A percentile compares a stretch with the other conserved stretches of the same genome.
Conservation (phyloP, 1,140 invertebrate genomes). For the Drosophila murphyi region DNA sequence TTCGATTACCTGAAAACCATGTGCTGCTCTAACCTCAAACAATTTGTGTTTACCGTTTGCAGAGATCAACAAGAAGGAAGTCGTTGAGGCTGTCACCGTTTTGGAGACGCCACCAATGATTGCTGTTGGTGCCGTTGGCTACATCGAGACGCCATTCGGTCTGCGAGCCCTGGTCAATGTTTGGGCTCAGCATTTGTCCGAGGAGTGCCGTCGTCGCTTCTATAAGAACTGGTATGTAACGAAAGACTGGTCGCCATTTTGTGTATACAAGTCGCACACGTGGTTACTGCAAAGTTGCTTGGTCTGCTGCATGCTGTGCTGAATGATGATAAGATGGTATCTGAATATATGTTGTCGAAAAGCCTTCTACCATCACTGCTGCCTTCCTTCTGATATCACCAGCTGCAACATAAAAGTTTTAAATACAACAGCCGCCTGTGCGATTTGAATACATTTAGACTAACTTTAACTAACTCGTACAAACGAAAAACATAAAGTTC, state of each 20-base stretch:
- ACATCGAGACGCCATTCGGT: constrained; percentile 99
- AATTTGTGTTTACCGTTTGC: constrained; percentile 46
- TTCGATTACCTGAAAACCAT: background rate
- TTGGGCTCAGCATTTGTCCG: constrained; percentile 99
- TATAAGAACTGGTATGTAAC: constrained; percentile 99
- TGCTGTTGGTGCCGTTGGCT: constrained; percentile 98
- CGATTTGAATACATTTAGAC: background rate
- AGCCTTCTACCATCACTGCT: constrained; percentile 80
- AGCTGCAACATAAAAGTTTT: constrained; percentile 21
- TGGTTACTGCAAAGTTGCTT: constrained; percentile 43
- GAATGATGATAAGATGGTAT: constrained; percentile 84
- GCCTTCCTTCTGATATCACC: constrained; percentile 83
- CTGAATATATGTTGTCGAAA: constrained; percentile 73
- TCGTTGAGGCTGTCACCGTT: constrained; percentile 99
- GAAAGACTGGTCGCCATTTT: constrained; percentile 58
- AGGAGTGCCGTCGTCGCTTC: constrained; percentile 98
- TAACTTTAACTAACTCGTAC: constrained; percentile 56
- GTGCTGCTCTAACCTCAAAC: constrained; percentile 32
- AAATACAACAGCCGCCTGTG: constrained; percentile 1
- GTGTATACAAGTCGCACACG: constrained; percentile 47
- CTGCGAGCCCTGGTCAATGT: constrained; percentile 97
- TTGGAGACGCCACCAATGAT: constrained; percentile 99
- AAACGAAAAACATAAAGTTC: constrained; percentile 85
- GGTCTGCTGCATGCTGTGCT: constrained; percentile 27
- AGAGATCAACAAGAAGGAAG: constrained; percentile 99